Evolutionary conservation across 2,797 vertebrate genomes (phyloP), one percentile per base, ranked within the genome.

Genomic region (Syngnathus acus): DNA sequence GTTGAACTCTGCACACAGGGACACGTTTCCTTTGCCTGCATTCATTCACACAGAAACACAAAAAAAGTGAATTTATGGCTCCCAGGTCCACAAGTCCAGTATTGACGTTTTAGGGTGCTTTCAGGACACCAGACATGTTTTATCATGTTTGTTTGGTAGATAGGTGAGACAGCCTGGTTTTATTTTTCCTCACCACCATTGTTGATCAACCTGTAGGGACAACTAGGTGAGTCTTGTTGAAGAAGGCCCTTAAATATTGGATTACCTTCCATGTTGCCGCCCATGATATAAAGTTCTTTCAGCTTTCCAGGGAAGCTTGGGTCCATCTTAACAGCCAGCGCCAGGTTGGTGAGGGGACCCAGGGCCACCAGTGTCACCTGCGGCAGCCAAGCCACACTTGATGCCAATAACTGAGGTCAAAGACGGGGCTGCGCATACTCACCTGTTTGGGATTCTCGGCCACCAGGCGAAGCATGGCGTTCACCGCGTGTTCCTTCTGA

Each of bases 211-310:
- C 32, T 32, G 26, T 26, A 26, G 26, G 26, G 26, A 26, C 26
- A 26, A 26, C 26, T 26, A 26, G 26, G 26, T 26, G 26, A 26
- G 26, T 26, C 26, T 4, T 32, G 32, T 32, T 32, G 32, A 32
- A 32, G 32, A 13, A 47, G 5, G 13, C 13, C 14, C 45, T 19
- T 19, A 69, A 59, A 65, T 55, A 8, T 66, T 62, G 45, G 0
- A 65, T 71, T 76, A 92, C 92, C 92, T 84, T 93, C 90, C 85
- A 88, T 92, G 78, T 92, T 93, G 40, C 92, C 92, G 0, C 92
- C 92, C 91, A 93, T 93, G 9, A 93, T 90, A 73, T 86, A 90
- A 63, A 93, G 64, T n/a, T 89, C 84, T 69, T 85, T 88, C 43
- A 93, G 85, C 69, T 91, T 92, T 39, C 88, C 62, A n/a, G 90